These are phyloP conservation scores for Pandion haliaetus DNA, from an alignment of 2,113 vertebrate species.

Conservation along the genomic window DNA sequence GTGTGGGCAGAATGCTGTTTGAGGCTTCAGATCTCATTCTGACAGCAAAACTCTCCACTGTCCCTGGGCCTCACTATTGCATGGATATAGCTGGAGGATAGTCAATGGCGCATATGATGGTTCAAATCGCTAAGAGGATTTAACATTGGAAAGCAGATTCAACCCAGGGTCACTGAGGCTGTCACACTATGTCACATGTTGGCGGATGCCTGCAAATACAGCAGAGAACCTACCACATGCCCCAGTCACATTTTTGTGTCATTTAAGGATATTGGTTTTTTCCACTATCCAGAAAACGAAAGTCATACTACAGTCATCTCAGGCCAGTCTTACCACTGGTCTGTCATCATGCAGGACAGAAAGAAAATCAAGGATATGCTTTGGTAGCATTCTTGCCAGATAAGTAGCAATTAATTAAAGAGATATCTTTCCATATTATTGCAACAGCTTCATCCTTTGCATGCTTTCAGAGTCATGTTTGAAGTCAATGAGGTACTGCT, in stretches of 20 bases:
- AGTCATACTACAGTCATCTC: not conserved
- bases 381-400: not conserved
- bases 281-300: not conserved
- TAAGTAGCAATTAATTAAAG: not conserved
- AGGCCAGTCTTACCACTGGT: not conserved
- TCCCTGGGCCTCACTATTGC: not conserved
- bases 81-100: not conserved
- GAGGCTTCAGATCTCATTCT: not conserved
- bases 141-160: not conserved
- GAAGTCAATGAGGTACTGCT: not conserved
- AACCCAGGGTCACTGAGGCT: not conserved
- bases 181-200: not conserved
- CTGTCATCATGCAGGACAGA: not conserved
- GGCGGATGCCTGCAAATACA: not conserved
- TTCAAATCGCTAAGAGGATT: not conserved
- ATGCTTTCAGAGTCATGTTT: not conserved
- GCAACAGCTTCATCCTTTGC: not conserved
- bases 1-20: not conserved
- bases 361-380: not conserved
- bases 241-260: not conserved
- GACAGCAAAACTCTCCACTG: not conserved
- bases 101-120: fast-evolving
- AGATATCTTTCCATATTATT: not conserved
- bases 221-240: not conserved
- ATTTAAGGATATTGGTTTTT: not conserved